phyloP scores from a whole-genome alignment of 2,113 vertebrate genomes.

The Anhinga anhinga region DNA sequence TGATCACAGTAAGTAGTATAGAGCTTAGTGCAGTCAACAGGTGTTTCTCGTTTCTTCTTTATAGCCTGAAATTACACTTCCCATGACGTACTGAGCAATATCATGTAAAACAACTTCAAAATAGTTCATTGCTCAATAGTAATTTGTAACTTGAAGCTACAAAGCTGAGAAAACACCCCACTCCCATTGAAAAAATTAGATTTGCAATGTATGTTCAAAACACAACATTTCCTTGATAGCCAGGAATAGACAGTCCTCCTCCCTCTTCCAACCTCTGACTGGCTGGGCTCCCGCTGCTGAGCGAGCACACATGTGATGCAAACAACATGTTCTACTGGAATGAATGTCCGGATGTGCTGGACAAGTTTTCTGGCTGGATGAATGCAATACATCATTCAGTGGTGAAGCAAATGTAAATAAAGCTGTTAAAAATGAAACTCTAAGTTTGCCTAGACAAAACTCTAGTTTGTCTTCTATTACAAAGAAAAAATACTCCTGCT shows the following conservation, averaged over 20 bases:
- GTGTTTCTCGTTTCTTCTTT: background rate
- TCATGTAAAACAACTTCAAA: background rate
- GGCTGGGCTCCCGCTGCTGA: background rate
- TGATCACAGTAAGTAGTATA: background rate
- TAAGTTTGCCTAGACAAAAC: background rate
- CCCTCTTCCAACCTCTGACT: background rate
- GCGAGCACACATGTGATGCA: background rate
- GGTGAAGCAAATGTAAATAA: background rate
- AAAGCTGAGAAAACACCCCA: background rate
- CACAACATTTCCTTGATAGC: background rate
- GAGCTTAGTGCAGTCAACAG: background rate
- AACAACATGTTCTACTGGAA: background rate
- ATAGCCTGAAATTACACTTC: background rate
- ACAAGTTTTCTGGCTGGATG: background rate
- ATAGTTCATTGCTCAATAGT: background rate
- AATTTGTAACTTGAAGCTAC: background rate
- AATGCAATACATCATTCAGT: background rate
- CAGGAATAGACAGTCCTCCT: background rate
- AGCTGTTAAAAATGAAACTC: background rate
- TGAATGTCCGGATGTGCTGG: background rate
- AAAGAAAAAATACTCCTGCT: background rate
- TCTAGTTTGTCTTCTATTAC: background rate
- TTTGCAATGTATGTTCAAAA: background rate
- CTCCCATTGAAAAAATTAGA: background rate
- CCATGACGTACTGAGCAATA: background rate